Evolutionary conservation across 2,888 invertebrate genomes (phyloP).

Genomic region (Coremacera marginata): DNA sequence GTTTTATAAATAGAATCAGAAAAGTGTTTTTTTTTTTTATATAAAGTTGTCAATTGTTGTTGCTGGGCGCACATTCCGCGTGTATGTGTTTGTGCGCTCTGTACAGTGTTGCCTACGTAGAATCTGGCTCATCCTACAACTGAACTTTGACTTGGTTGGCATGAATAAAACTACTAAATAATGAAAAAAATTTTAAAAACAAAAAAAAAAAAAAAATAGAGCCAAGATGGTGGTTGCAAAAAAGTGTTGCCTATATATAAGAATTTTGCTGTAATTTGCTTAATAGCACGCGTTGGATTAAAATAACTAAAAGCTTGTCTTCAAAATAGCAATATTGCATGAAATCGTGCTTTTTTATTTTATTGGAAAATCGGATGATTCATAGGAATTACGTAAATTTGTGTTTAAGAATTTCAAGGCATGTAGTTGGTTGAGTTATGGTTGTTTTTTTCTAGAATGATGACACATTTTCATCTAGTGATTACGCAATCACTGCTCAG

Average conservation of each 20-base stretch:
- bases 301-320: too few relatives aligned
- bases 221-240: too few relatives aligned
- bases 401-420: background rate
- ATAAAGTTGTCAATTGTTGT: constrained; percentile 22
- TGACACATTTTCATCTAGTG: constrained; percentile 59
- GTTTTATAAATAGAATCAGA: constrained; percentile 28
- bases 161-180: background rate
- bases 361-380: background rate
- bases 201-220: too few relatives aligned
- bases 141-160: constrained; percentile 54
- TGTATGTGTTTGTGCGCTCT: constrained; percentile 38
- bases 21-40: background rate
- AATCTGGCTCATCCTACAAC: constrained; percentile 25
- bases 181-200: too few relatives aligned
- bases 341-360: background rate
- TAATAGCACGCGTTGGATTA: too few relatives aligned
- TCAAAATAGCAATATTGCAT: too few relatives aligned
- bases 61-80: constrained; percentile 39
- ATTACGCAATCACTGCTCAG: constrained; percentile 57
- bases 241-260: too few relatives aligned
- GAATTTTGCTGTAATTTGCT: too few relatives aligned
- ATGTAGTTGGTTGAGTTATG: too few relatives aligned
- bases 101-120: constrained; percentile 23
- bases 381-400: constrained; percentile 32
- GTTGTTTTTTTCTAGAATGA: constrained; percentile 42